A percentile compares a stretch with the other conserved stretches of the same genome.
Conservation (phyloP, 2,113 vertebrate genomes). For the Sander lucioperca region DNA sequence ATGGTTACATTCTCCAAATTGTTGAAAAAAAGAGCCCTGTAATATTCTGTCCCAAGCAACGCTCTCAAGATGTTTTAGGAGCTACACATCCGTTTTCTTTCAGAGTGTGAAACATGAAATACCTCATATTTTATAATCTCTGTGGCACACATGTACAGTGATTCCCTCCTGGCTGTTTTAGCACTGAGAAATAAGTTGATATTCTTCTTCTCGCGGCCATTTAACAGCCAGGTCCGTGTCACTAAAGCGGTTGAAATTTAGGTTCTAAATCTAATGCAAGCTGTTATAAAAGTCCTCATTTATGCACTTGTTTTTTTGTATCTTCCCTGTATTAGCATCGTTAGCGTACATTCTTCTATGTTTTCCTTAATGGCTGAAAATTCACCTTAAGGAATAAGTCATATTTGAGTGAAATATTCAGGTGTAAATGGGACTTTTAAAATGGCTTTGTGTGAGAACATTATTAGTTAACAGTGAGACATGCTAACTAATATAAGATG, state of each 20-base stretch:
- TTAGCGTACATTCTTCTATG: neutral
- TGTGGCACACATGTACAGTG: constrained; percentile 15
- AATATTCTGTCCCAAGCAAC: constrained; percentile 18
- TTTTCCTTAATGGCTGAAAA: neutral
- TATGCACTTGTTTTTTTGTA: neutral
- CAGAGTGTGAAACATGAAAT: constrained; percentile 13
- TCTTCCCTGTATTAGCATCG: neutral
- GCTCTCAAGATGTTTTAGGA: neutral
- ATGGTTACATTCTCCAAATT: neutral
- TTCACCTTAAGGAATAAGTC: neutral
- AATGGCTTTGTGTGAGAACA: neutral
- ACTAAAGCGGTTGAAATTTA: constrained; percentile 17
- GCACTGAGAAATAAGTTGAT: neutral
- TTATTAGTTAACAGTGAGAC: neutral
- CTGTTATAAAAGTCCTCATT: constrained; percentile 36
- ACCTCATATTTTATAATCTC: constrained; percentile 33
- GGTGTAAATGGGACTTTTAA: constrained; percentile 16
- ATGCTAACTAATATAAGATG: constrained; percentile 24
- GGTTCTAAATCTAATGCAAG: neutral
- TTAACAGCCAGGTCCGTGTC: constrained; percentile 26
- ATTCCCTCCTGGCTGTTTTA: constrained; percentile 22
- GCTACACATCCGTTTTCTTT: constrained; percentile 41
- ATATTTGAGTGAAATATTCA: neutral
- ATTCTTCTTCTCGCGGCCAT: neutral
- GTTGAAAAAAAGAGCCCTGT: neutral